Conservation (phyloP, 2,888 invertebrate genomes). For the Hermodice carunculata region DNA sequence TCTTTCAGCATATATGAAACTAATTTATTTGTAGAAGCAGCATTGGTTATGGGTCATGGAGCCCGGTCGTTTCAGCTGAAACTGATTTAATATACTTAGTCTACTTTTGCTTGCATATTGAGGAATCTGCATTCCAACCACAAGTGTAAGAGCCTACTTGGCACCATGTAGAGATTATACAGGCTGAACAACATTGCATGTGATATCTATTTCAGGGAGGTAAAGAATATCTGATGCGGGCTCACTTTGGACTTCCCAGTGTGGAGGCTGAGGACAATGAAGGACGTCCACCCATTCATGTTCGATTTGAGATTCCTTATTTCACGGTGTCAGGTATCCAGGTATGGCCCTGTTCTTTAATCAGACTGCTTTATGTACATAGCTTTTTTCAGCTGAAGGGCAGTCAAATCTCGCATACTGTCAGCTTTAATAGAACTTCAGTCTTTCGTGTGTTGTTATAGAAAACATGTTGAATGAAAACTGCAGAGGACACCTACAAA, state of each 20-base stretch:
- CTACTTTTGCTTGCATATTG: too few species aligned
- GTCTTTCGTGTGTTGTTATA: too few species aligned
- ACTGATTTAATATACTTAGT: too few species aligned
- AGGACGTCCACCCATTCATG: conserved; percentile 97
- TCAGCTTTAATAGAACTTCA: neutral
- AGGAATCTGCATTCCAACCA: too few species aligned
- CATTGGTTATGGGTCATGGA: too few species aligned
- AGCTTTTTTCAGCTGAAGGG: neutral
- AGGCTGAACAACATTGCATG: neutral
- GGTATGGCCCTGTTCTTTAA: conserved; percentile 73
- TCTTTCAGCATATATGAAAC: too few species aligned
- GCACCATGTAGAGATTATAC: neutral
- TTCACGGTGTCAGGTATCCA: conserved; percentile 99
- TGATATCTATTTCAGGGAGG: conserved; percentile 78
- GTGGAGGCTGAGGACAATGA: conserved; percentile 94
- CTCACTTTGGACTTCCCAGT: conserved; percentile 97
- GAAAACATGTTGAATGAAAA: too few species aligned
- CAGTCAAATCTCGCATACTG: neutral
- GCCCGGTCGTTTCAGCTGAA: too few species aligned
- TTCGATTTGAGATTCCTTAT: conserved; percentile 99
- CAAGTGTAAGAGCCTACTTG: too few species aligned
- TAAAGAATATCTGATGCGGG: conserved; percentile 97
- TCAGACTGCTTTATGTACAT: neutral
- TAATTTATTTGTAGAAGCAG: too few species aligned
- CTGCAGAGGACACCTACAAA: too few species aligned